Evolutionary conservation across 2,888 invertebrate species (phyloP).

Genomic region (Silvanus unidentatus): DNA sequence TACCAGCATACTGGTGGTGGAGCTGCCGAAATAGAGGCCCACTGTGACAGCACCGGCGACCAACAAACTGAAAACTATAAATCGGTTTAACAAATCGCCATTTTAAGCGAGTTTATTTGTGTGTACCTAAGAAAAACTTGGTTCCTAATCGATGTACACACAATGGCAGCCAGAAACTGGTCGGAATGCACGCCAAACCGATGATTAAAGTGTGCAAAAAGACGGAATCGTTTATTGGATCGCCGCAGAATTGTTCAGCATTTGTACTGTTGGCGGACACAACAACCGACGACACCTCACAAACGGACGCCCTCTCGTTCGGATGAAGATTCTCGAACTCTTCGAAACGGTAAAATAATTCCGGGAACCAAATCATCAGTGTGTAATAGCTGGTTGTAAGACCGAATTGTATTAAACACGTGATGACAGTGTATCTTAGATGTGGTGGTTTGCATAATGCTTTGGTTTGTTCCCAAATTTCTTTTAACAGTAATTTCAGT

Average conservation of each 20-base stretch:
- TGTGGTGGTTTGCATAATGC: constrained; percentile 69
- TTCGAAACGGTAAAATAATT: constrained; percentile 78
- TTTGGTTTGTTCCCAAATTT: constrained; percentile 71
- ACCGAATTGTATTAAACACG: constrained; percentile 78
- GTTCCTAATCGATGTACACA: constrained; percentile 75
- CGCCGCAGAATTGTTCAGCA: constrained; percentile 53
- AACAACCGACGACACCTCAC: constrained; percentile 68
- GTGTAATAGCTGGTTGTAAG: constrained; percentile 83
- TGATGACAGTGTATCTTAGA: constrained; percentile 66
- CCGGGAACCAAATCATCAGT: constrained; percentile 88
- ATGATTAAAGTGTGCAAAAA: constrained; percentile 73
- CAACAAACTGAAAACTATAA: constrained; percentile 67
- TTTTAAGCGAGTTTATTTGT: constrained; percentile 4
- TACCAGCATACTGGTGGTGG: constrained; percentile 64
- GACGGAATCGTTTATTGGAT: constrained; percentile 60
- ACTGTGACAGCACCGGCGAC: constrained; percentile 68
- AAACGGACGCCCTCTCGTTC: constrained; percentile 64
- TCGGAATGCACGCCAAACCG: constrained; percentile 73
- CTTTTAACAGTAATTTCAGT: constrained; percentile 59
- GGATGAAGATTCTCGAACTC: constrained; percentile 64
- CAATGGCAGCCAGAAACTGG: constrained; percentile 71
- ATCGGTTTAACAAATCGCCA: constrained; percentile 5
- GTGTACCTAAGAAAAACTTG: constrained; percentile 75
- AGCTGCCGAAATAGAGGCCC: constrained; percentile 69
- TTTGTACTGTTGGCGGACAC: constrained; percentile 40